Evolutionary conservation across 2,113 vertebrate species (phyloP).

Genomic region (Reinhardtius hippoglossoides): DNA sequence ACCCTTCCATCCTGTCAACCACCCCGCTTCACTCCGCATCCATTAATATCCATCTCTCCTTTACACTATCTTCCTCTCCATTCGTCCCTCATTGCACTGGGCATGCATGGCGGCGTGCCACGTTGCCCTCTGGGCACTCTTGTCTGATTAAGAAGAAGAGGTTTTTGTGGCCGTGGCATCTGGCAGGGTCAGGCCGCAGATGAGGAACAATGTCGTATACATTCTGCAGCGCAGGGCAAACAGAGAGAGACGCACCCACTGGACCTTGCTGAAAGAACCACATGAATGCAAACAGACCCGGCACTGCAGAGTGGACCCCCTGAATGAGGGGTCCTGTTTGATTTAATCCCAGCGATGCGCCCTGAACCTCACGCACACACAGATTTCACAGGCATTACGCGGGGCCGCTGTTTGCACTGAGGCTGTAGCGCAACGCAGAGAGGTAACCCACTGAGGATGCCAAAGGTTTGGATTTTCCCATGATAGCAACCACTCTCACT

Average conservation of each 20-base stretch:
- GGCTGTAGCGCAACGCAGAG: slow-evolving; percentile 72
- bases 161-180: slow-evolving; percentile 76
- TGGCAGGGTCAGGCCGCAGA: slow-evolving; percentile 69
- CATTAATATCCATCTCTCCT: slow-evolving; percentile 29
- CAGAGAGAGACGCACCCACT: slow-evolving; percentile 70
- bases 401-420: slow-evolving; percentile 77
- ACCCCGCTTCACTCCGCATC: slow-evolving; percentile 1
- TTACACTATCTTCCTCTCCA: slow-evolving; percentile 8
- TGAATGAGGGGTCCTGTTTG: slow-evolving; percentile 80
- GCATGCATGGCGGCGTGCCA: slow-evolving; percentile 81
- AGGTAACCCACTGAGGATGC: slow-evolving; percentile 78
- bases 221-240: slow-evolving; percentile 74
- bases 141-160: slow-evolving; percentile 81
- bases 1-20: slow-evolving; percentile 39
- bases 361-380: slow-evolving; percentile 73
- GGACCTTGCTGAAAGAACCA: slow-evolving; percentile 67
- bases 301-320: slow-evolving; percentile 56
- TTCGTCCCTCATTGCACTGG: slow-evolving; percentile 30
- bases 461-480: slow-evolving; percentile 86
- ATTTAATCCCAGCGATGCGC: slow-evolving; percentile 74
- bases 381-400: slow-evolving; percentile 81
- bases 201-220: slow-evolving; percentile 74
- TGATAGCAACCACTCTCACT: slow-evolving; percentile 71
- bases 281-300: slow-evolving; percentile 74
- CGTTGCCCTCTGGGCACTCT: slow-evolving; percentile 79